These are phyloP conservation scores for Nasonia giraulti DNA, from an alignment of 1,140 invertebrate genomes.

Conservation along the genomic window DNA sequence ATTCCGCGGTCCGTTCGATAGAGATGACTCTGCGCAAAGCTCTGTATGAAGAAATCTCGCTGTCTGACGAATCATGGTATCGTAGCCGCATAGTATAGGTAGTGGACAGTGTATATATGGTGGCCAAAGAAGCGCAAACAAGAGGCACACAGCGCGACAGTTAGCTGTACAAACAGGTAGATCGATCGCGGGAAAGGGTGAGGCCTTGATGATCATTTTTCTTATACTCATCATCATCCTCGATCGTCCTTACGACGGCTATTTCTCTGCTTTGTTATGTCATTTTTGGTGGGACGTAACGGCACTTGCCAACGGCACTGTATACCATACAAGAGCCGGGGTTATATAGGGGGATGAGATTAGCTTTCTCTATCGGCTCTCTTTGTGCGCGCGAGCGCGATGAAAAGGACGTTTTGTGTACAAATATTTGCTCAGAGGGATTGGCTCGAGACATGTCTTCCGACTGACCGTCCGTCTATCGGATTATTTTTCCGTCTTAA, in stretches of 20 bases:
- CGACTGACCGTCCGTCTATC: background rate
- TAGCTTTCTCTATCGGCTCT: background rate
- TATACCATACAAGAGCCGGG: too few relatives aligned
- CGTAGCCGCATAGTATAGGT: background rate
- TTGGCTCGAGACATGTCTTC: background rate
- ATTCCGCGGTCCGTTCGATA: background rate
- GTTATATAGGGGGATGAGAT: background rate
- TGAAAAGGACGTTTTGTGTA: background rate
- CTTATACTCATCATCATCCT: background rate
- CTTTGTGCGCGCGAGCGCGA: background rate
- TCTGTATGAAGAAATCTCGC: background rate
- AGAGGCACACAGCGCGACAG: background rate
- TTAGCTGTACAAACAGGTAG: conserved; percentile 8
- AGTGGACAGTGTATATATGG: background rate
- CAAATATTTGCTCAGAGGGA: background rate
- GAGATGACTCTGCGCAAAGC: background rate
- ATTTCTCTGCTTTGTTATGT: background rate
- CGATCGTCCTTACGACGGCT: background rate
- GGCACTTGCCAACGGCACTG: background rate
- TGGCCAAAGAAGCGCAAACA: background rate
- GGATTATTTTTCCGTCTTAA: background rate
- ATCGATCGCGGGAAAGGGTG: background rate
- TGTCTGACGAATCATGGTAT: background rate
- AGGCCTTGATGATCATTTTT: background rate
- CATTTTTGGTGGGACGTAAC: background rate